These are phyloP conservation scores for Rhimphoctona megacephalus DNA, from an alignment of 2,888 invertebrate genomes.

Conservation along the genomic window DNA sequence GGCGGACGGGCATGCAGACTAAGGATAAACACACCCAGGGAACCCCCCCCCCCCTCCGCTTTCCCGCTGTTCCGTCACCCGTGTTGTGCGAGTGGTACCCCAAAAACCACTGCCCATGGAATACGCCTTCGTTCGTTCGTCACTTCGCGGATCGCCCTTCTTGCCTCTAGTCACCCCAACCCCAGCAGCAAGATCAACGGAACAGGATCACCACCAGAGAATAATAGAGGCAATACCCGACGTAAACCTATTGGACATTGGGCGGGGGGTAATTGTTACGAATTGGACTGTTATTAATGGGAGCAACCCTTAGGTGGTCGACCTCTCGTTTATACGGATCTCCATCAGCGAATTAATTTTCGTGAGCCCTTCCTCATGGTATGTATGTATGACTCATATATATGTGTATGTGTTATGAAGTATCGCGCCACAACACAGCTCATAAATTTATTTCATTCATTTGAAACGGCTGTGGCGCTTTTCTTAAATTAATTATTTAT, in stretches of 20 bases:
- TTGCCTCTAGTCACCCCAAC: conserved; percentile 14
- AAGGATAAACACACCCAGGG: conserved; percentile 9
- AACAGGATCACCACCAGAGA: conserved; percentile 27
- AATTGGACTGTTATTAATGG: conserved; percentile 77
- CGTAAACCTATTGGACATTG: conserved; percentile 62
- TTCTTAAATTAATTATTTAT: conserved; percentile 64
- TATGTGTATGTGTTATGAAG: conserved; percentile 17
- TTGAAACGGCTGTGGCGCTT: conserved; percentile 46
- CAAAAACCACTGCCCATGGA: conserved; percentile 55
- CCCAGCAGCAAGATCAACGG: conserved; percentile 22
- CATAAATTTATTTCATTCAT: conserved; percentile 29
- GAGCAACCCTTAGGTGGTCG: conserved; percentile 63
- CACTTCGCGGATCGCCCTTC: conserved; percentile 32
- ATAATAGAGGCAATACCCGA: conserved; percentile 41
- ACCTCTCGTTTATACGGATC: conserved; percentile 62
- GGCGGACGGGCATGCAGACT: conserved; percentile 29
- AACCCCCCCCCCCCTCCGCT: background rate
- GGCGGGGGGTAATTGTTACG: conserved; percentile 77
- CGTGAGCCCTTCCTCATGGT: background rate
- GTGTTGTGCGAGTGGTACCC: conserved; percentile 37
- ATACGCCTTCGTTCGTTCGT: conserved; percentile 44
- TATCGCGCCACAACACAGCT: conserved; percentile 10
- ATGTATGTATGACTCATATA: background rate
- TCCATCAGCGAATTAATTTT: conserved; percentile 55
- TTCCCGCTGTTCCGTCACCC: background rate